phyloP scores from a whole-genome alignment of 92 coral and sea anemone species.

The Bergia sp. region DNA sequence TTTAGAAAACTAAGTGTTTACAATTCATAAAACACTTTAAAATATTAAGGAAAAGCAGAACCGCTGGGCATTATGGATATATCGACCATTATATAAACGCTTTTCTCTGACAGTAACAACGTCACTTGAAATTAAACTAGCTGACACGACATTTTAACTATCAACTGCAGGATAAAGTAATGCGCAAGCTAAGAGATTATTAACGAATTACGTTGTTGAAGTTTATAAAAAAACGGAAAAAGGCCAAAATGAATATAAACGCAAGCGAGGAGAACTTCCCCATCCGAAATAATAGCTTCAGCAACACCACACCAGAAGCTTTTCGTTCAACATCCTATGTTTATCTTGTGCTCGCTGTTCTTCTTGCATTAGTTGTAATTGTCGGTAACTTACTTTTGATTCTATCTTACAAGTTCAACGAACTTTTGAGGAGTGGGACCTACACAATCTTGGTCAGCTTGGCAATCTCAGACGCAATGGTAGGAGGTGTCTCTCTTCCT shows the following conservation, averaged over 20 bases:
- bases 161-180: too few species aligned
- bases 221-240: not conserved
- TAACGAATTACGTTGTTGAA: not conserved
- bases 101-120: not conserved
- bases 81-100: not conserved
- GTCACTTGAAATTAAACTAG: not conserved
- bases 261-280: not conserved
- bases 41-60: not conserved
- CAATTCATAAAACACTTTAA: not conserved
- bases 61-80: conserved; percentile 16
- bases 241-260: conserved; percentile 1
- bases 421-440: conserved; percentile 67
- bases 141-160: not conserved
- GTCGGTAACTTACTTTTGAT: conserved; percentile 69
- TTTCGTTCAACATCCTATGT: conserved; percentile 9
- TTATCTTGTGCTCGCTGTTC: conserved; percentile 54
- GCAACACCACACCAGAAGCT: not conserved
- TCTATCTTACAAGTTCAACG: conserved; percentile 66
- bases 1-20: conserved; percentile 11
- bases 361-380: conserved; percentile 56
- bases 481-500: conserved; percentile 75
- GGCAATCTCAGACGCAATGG: conserved; percentile 72
- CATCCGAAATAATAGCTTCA: not conserved
- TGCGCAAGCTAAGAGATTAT: too few species aligned
- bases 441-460: conserved; percentile 73